Conservation (phyloP, 2,888 invertebrate species). For the Heliconius aoede region DNA sequence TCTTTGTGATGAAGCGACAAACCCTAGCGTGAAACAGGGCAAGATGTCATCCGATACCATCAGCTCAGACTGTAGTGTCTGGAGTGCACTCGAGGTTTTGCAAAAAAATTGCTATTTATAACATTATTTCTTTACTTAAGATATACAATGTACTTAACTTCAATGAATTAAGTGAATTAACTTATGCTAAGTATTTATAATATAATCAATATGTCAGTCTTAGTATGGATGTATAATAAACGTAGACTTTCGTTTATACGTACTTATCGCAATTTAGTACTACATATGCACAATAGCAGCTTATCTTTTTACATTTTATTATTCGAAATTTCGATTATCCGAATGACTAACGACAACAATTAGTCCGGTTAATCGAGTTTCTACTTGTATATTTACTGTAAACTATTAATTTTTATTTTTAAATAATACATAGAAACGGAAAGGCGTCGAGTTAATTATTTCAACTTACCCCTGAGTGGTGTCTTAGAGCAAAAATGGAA, state of each 20-base stretch:
- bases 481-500: slow-evolving; percentile 61
- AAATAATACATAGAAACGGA: slow-evolving; percentile 27
- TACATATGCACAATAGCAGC: too few species aligned
- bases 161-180: too few species aligned
- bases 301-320: too few species aligned
- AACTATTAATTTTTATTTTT: neutral
- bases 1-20: slow-evolving; percentile 58
- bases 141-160: too few species aligned
- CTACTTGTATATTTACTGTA: neutral
- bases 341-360: too few species aligned
- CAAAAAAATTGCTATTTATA: slow-evolving; percentile 13
- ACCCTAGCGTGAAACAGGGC: slow-evolving; percentile 24
- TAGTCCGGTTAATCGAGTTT: too few species aligned
- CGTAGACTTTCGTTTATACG: too few species aligned
- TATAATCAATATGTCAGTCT: too few species aligned
- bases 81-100: slow-evolving; percentile 15
- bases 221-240: too few species aligned
- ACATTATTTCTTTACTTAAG: neutral
- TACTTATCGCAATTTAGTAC: too few species aligned
- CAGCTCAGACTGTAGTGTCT: slow-evolving; percentile 17
- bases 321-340: too few species aligned
- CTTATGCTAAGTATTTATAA: too few species aligned
- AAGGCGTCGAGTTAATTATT: slow-evolving; percentile 37
- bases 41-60: slow-evolving; percentile 25
- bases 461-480: slow-evolving; percentile 35